These are phyloP conservation scores for Nerophis lumbriciformis DNA, from an alignment of 2,113 vertebrate genomes.

Conservation along the genomic window DNA sequence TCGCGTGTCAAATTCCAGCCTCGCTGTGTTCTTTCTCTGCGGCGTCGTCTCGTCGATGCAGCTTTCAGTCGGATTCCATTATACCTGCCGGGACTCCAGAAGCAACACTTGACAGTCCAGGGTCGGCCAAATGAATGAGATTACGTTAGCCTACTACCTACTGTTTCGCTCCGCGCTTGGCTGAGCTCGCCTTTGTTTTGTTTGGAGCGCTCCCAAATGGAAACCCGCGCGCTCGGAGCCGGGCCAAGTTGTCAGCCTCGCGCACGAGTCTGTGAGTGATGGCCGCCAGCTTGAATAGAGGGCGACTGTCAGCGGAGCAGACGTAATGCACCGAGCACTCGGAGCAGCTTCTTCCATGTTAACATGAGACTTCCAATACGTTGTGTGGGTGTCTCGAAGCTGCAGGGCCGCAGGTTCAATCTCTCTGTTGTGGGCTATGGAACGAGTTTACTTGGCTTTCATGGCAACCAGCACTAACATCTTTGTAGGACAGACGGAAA, in stretches of 20 bases:
- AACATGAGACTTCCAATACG: not conserved
- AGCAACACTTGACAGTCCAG: constrained; percentile 17
- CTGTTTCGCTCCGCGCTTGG: constrained; percentile 58
- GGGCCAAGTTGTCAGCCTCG: constrained; percentile 51
- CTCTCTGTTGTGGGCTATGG: no score
- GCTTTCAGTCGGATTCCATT: constrained; percentile 28
- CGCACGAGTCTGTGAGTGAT: constrained; percentile 53
- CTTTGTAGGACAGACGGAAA: not conserved
- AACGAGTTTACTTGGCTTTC: not conserved
- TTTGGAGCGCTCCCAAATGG: constrained; percentile 69
- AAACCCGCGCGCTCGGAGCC: constrained; percentile 57
- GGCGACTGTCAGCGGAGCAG: constrained; percentile 17
- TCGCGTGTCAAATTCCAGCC: constrained; percentile 11
- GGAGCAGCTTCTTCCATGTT: constrained; percentile 5
- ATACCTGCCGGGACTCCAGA: constrained; percentile 16
- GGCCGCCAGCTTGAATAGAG: constrained; percentile 22
- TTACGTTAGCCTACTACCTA: constrained; percentile 35
- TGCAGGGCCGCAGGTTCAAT: not conserved
- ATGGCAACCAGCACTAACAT: not conserved
- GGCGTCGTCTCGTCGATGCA: constrained; percentile 24
- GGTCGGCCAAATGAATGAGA: constrained; percentile 52
- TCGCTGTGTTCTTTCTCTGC: not conserved
- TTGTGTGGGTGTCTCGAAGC: not conserved
- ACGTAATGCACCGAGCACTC: constrained; percentile 7
- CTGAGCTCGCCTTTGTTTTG: constrained; percentile 49